Conservation (phyloP, 2,888 invertebrate species). For the Drosophila antonietae region DNA sequence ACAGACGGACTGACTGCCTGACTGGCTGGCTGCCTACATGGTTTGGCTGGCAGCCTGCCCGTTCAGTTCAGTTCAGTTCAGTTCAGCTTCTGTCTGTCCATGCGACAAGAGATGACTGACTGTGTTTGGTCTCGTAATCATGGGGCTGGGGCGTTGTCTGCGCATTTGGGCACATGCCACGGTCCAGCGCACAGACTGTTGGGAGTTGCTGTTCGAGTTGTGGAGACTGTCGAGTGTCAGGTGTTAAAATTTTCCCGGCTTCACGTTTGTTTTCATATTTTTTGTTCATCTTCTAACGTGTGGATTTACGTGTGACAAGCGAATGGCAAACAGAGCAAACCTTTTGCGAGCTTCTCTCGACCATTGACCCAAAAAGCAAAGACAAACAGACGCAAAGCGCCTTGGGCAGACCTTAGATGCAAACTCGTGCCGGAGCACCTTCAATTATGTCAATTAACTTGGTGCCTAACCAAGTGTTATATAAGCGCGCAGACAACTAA, state of each 20-base stretch:
- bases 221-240: conserved; percentile 48
- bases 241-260: conserved; percentile 72
- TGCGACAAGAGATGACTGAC: conserved; percentile 1
- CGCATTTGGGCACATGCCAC: conserved; percentile 53
- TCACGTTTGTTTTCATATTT: conserved; percentile 39
- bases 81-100: conserved; percentile 12
- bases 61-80: neutral
- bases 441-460: conserved; percentile 64
- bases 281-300: conserved; percentile 9
- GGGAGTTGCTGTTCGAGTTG: conserved; percentile 15
- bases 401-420: conserved; percentile 47
- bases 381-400: conserved; percentile 41
- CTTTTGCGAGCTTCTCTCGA: conserved; percentile 49
- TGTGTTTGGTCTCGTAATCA: conserved; percentile 54
- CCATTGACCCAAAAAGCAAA: conserved; percentile 71
- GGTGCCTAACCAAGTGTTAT: conserved; percentile 39
- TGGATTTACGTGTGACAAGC: conserved; percentile 44
- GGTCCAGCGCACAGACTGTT: conserved; percentile 52
- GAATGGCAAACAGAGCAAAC: conserved; percentile 55
- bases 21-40: conserved; percentile 15
- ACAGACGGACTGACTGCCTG: conserved; percentile 8
- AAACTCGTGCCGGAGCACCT: conserved; percentile 44
- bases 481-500: conserved; percentile 25
- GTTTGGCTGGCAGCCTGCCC: conserved; percentile 53
- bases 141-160: conserved; percentile 60